A percentile compares a stretch with the other conserved stretches of the same genome.
Evolutionary conservation across 37 sponge, comb jelly and placozoan genomes (phyloP).

Genomic region (Mnemiopsis leidyi): DNA sequence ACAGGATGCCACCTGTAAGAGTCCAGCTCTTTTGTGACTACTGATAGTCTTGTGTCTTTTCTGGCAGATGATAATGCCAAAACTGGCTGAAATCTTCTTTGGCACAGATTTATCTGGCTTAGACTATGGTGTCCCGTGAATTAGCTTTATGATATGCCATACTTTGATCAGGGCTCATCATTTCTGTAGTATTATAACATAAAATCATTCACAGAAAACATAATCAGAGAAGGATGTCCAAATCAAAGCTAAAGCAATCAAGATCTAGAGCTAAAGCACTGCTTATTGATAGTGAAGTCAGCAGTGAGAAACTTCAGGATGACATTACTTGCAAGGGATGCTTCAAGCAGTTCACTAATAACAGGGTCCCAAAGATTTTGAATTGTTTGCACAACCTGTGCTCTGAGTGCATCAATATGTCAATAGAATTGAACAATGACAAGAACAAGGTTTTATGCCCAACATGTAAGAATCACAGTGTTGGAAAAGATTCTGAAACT

Average conservation of each 20-base stretch:
- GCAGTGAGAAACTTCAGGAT: background rate
- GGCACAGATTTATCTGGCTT: too few species aligned
- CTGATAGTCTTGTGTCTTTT: too few species aligned
- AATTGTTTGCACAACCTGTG: conserved; percentile 47
- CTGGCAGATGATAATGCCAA: too few species aligned
- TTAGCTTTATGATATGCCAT: too few species aligned
- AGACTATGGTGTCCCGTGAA: too few species aligned
- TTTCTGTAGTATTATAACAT: too few species aligned
- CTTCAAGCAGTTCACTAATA: background rate
- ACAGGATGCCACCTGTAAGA: too few species aligned
- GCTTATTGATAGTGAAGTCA: background rate
- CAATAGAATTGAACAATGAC: background rate
- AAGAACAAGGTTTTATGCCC: conserved; percentile 3
- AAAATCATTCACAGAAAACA: too few species aligned
- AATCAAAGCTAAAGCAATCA: background rate
- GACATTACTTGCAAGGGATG: conserved; percentile 63
- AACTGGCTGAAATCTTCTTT: too few species aligned
- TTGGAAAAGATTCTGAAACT: conserved; percentile 22
- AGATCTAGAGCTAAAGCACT: background rate
- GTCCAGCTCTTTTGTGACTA: too few species aligned
- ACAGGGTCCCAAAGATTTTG: conserved; percentile 24
- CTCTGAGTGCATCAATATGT: conserved; percentile 39
- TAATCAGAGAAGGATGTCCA: too few species aligned
- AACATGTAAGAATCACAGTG: background rate
- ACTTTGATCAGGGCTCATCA: too few species aligned